phyloP scores from a whole-genome alignment of 2,113 vertebrate genomes.

The Cromileptes altivelis region DNA sequence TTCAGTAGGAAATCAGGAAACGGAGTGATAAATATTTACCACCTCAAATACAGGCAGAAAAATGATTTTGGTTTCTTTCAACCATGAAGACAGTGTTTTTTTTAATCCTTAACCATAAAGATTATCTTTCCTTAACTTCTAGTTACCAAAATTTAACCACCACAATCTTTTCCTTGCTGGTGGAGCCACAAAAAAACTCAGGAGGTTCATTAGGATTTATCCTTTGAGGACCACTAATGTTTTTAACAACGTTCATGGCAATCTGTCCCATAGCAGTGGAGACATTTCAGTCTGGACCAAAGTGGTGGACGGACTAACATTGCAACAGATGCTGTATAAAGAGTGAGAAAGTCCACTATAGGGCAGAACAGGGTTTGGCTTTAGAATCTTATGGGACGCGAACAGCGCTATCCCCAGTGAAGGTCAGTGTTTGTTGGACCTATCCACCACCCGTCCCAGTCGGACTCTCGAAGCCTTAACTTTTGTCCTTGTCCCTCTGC shows the following conservation, averaged over 20 bases:
- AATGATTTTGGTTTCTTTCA: background rate
- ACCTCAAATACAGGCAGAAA: background rate
- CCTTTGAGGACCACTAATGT: background rate
- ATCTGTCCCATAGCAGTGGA: background rate
- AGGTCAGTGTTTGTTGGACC: too few relatives aligned
- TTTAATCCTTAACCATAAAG: background rate
- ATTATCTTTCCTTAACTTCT: background rate
- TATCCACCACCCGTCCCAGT: too few relatives aligned
- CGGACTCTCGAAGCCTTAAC: too few relatives aligned
- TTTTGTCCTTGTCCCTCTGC: too few relatives aligned
- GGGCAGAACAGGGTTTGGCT: too few relatives aligned
- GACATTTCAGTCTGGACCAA: slow-evolving; percentile 7
- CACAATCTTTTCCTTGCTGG: background rate
- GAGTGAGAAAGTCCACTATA: too few relatives aligned
- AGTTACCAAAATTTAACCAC: too few relatives aligned
- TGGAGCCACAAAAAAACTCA: background rate
- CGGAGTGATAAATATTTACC: background rate
- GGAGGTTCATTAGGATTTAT: background rate
- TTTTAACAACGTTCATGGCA: background rate
- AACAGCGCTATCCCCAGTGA: too few relatives aligned
- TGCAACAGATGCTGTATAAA: background rate
- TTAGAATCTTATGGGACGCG: too few relatives aligned
- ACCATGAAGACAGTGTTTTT: background rate
- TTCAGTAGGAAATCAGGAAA: background rate
- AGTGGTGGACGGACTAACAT: background rate